Evolutionary conservation across 2,888 invertebrate species (phyloP), one percentile per base, ranked within the genome.

Genomic region (Pammene aurita): DNA sequence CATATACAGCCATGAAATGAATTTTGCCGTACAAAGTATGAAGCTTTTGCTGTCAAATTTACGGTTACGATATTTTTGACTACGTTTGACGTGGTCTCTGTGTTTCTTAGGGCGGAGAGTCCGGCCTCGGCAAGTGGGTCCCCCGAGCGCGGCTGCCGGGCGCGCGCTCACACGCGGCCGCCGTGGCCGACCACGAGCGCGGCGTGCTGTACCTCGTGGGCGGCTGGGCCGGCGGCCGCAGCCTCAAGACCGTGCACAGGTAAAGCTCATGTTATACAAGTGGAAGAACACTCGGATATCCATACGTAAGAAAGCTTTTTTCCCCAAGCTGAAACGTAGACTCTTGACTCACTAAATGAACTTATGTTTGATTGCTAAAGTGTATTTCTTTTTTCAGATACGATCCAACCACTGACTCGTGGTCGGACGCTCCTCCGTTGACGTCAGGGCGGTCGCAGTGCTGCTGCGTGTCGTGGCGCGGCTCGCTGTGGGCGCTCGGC

Each of bases 401-500:
- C 13, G 62, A 62, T 6, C 62, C 62, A 1, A n/a, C 16, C 1
- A 52, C 62, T 4, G 62, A 62, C 26, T 41, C 62, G 10, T 62
- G 62, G 62, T 62, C 62, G 10, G 62, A 62, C 62, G 62, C 18
- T 2, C 50, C 41, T 0, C 89, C 95, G 9, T 92, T 97, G 62
- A 70, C 74, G 76, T 66, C 84, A 94, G 96, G 95, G 16, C 94
- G 97, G 14, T 96, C 96, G 81, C 97, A 97, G 89, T 95, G 96
- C 61, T 97, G 95, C 26, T 96, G 95, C 41, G 94, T 95, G 71
- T 89, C 94, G 41, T 95, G 95, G 90, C 92, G 93, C 72, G 95
- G 94, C 70, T 90, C 94, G 76, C 93, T 97, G 67, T 96, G 96
- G 93, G 97, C 95, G 41, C 95, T 96, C 70, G 98, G 97, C 70